phyloP scores from a whole-genome alignment of 2,888 invertebrate genomes.

The Rotaria sp. region DNA sequence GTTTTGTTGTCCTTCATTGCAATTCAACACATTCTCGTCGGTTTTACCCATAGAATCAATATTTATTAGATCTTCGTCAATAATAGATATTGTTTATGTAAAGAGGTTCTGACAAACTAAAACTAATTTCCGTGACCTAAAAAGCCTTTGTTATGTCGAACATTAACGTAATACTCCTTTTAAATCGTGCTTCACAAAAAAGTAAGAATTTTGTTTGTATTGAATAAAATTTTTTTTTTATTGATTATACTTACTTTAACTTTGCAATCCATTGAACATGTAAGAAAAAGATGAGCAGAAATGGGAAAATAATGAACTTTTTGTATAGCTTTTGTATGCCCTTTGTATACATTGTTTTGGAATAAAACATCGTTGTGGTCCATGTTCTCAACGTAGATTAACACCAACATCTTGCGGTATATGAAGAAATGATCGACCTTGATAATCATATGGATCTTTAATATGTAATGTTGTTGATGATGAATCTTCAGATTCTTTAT shows the following conservation, averaged over 20 bases:
- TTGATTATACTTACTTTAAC: conserved; percentile 63
- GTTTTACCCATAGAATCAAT: too few species aligned
- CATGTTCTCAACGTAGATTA: conserved; percentile 74
- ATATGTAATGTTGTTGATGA: conserved; percentile 59
- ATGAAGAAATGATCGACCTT: conserved; percentile 86
- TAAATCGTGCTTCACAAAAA: too few species aligned
- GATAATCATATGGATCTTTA: conserved; percentile 84
- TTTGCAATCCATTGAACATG: conserved; percentile 90
- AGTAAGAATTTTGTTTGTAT: too few species aligned
- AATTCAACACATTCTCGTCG: too few species aligned
- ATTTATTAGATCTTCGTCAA: too few species aligned
- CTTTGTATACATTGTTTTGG: conserved; percentile 93
- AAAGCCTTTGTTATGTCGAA: too few species aligned
- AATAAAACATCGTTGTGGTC: conserved; percentile 87
- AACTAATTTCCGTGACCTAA: too few species aligned
- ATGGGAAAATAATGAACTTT: conserved; percentile 87
- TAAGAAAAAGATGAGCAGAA: conserved; percentile 85
- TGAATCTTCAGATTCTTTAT: neutral
- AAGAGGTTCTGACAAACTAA: too few species aligned
- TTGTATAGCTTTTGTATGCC: conserved; percentile 90
- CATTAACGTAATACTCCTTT: neutral
- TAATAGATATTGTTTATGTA: too few species aligned
- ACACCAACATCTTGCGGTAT: conserved; percentile 85
- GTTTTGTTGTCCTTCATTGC: too few species aligned
- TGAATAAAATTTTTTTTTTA: too few species aligned